Conservation (phyloP, 2,113 vertebrate species). For the Caloenas nicobarica region DNA sequence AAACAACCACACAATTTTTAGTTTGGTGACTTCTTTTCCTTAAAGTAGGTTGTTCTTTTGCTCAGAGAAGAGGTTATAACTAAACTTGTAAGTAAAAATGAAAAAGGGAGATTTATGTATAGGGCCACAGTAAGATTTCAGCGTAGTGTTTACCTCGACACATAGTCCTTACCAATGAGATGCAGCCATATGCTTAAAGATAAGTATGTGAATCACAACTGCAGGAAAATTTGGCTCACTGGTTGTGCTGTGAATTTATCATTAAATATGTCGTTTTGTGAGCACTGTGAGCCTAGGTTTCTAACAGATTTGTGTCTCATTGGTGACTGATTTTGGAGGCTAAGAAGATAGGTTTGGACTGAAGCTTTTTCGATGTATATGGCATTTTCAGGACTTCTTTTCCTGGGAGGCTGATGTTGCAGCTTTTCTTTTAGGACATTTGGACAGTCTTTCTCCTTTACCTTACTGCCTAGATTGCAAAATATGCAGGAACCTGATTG, state of each 20-base stretch:
- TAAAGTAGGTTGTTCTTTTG: background rate
- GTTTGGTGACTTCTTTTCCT: background rate
- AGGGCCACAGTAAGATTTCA: background rate
- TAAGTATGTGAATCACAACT: no score
- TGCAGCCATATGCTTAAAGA: background rate
- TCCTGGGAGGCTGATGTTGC: background rate
- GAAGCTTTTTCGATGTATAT: background rate
- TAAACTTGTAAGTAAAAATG: background rate
- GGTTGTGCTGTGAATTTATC: background rate
- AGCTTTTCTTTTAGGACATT: background rate
- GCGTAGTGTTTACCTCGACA: background rate
- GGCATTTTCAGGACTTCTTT: background rate
- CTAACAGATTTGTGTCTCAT: background rate
- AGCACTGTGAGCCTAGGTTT: background rate
- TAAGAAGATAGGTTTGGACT: background rate
- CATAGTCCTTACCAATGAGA: background rate
- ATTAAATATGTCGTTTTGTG: background rate
- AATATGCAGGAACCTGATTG: background rate
- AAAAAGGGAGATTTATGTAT: background rate
- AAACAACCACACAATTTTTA: background rate
- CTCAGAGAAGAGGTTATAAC: background rate
- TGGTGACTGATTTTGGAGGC: background rate
- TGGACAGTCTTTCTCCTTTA: background rate
- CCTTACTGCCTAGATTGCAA: background rate
- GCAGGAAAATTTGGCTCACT: background rate